These are phyloP conservation scores for Ciconia maguari DNA, from an alignment of 2,113 vertebrate genomes.

Conservation along the genomic window DNA sequence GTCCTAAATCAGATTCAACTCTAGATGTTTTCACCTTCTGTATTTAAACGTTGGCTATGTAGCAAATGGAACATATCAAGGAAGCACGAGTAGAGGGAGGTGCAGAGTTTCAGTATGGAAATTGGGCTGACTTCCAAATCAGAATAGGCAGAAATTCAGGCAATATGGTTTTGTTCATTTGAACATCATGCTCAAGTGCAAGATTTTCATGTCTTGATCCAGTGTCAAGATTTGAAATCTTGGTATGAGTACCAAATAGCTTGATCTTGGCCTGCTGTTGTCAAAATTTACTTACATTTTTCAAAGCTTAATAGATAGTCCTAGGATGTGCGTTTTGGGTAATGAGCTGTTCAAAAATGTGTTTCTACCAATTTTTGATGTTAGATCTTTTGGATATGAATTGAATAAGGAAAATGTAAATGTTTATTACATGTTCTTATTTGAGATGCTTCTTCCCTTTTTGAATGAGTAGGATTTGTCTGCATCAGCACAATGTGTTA, in stretches of 20 bases:
- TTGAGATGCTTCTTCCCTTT: background rate
- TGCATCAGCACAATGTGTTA: background rate
- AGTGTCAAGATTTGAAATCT: background rate
- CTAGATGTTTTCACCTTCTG: background rate
- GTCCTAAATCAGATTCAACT: background rate
- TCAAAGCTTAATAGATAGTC: background rate
- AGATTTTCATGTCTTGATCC: background rate
- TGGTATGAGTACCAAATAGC: background rate
- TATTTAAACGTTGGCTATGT: background rate
- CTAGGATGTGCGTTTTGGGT: background rate
- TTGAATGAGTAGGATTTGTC: background rate
- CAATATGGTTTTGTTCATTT: background rate
- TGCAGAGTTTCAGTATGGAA: background rate
- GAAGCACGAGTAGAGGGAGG: background rate
- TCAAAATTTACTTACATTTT: background rate
- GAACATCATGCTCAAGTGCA: background rate
- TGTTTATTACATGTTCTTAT: background rate
- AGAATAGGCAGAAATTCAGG: background rate
- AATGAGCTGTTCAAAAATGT: background rate
- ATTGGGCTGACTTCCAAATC: background rate
- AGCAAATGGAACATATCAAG: background rate
- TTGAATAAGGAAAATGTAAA: background rate
- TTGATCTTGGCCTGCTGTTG: background rate
- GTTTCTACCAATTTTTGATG: background rate
- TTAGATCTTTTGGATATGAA: background rate